These are phyloP conservation scores for Apaloderma vittatum DNA, from an alignment of 2,113 vertebrate species.

Conservation along the genomic window DNA sequence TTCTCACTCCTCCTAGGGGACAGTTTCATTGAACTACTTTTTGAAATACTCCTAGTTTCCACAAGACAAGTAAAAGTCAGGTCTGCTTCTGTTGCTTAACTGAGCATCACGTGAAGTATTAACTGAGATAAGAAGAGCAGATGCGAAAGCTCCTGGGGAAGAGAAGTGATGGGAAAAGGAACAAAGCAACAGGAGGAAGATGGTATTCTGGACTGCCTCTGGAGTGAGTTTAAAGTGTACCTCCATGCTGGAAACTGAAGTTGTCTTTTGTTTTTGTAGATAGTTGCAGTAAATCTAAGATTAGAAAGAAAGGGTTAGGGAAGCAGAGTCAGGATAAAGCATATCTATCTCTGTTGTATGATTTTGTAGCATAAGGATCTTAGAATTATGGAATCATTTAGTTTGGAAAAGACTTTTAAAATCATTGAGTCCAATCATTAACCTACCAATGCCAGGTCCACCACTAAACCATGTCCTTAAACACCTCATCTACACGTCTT, in stretches of 20 bases:
- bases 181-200: background rate
- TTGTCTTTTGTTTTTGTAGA: background rate
- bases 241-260: background rate
- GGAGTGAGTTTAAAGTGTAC: background rate
- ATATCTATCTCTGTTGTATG: fast-evolving
- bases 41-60: background rate
- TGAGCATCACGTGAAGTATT: background rate
- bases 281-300: background rate
- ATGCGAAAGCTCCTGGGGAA: background rate
- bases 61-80: background rate
- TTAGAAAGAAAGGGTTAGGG: background rate
- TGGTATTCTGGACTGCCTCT: background rate
- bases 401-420: background rate
- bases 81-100: background rate
- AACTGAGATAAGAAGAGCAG: fast-evolving
- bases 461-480: fast-evolving
- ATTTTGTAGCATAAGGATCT: background rate
- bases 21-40: background rate
- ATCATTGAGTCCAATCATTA: fast-evolving
- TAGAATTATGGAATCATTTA: background rate
- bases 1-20: background rate
- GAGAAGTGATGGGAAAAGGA: background rate
- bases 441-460: background rate
- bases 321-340: background rate
- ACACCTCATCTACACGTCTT: fast-evolving